Conservation (phyloP, 1,140 invertebrate genomes). For the Hormaphis cornu region DNA sequence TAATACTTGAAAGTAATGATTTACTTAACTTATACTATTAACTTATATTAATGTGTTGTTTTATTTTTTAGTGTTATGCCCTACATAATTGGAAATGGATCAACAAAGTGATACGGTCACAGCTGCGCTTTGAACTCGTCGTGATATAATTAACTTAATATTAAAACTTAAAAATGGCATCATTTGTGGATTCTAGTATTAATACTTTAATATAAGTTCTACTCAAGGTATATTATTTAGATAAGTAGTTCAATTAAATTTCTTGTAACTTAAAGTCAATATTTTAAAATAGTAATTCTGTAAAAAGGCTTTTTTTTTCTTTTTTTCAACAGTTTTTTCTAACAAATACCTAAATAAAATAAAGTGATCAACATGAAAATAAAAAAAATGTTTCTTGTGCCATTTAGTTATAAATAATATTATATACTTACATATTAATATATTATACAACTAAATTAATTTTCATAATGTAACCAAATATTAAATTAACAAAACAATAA, state of each 20-base stretch:
- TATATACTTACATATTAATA: too few relatives aligned
- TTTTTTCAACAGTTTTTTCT: background rate
- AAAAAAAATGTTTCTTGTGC: background rate
- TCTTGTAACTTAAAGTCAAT: background rate
- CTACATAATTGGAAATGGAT: conserved; percentile 40
- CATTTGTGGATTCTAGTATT: conserved; percentile 1
- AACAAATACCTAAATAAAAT: background rate
- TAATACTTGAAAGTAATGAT: conserved; percentile 6
- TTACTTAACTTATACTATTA: background rate
- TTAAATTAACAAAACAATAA: background rate
- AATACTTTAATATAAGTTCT: conserved; percentile 7
- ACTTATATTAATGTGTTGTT: conserved; percentile 23
- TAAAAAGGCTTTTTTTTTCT: background rate
- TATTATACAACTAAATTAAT: background rate
- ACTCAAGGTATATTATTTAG: conserved; percentile 2
- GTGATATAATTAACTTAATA: conserved; percentile 20
- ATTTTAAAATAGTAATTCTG: background rate
- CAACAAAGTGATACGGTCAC: background rate
- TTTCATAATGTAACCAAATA: background rate
- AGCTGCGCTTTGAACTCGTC: conserved; percentile 11
- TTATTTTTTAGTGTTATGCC: conserved; percentile 44
- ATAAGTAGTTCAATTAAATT: background rate
- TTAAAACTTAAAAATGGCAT: background rate
- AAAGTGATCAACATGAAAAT: too few relatives aligned
- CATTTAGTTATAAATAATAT: background rate